Percentiles rank a stretch among this genome's conserved stretches.
Conservation (phyloP, 2,888 invertebrate species). For the Cephus pulcher region DNA sequence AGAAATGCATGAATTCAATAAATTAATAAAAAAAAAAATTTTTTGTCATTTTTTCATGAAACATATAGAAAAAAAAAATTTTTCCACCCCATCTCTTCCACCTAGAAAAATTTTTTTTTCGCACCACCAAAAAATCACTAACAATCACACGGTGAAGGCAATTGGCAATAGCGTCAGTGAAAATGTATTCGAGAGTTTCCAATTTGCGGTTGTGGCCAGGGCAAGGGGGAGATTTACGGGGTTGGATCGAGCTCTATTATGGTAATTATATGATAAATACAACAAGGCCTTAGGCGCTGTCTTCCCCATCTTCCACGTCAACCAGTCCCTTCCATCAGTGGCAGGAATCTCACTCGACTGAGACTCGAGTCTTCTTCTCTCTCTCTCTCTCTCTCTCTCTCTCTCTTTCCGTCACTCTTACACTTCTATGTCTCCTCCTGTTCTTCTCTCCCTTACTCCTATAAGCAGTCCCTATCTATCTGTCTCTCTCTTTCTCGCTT, state of each 20-base stretch:
- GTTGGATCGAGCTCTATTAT: conserved; percentile 60
- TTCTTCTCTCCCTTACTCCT: conserved; percentile 24
- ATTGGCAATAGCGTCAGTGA: conserved; percentile 33
- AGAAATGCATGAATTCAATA: not conserved
- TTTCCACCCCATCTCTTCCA: too few species aligned
- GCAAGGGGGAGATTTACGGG: conserved; percentile 13
- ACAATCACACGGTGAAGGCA: not conserved
- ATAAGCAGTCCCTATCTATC: not conserved
- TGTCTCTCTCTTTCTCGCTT: conserved; percentile 22
- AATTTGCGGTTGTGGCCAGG: conserved; percentile 60
- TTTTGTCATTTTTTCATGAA: too few species aligned
- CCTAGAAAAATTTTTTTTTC: too few species aligned
- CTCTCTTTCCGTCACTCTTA: conserved; percentile 19
- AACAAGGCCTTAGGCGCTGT: conserved; percentile 63
- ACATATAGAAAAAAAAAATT: too few species aligned
- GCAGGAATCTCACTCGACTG: conserved; percentile 53
- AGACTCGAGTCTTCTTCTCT: conserved; percentile 27
- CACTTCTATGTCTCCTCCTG: not conserved
- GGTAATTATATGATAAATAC: conserved; percentile 67
- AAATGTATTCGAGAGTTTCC: conserved; percentile 62
- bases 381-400: conserved; percentile 15
- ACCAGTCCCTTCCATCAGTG: conserved; percentile 52
- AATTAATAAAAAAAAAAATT: not conserved
- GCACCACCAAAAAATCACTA: not conserved
- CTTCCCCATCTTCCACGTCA: conserved; percentile 37